Evolutionary conservation across 2,113 vertebrate genomes (phyloP), one percentile per base, ranked within the genome.

Genomic region (Osmerus mordax): DNA sequence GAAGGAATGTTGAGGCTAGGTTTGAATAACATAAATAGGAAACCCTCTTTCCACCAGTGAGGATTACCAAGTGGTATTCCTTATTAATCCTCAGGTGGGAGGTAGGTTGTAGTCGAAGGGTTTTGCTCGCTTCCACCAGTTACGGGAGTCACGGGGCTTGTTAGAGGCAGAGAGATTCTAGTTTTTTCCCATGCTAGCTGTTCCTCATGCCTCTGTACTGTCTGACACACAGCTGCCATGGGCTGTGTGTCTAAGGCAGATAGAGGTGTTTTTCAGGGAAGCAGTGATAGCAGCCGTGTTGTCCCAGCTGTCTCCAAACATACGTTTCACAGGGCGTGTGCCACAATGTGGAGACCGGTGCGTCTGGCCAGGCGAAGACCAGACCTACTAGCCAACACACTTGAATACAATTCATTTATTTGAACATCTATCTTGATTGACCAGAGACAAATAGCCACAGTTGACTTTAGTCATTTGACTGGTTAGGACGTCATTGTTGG

Each of bases 241-340:
- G n/a, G 9, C 29, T 63, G 55, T 14, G 56, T 62, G 61, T 2
- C 13, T 29, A 15, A 11, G 36, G 58, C 41, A 41, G 81, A 81
- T 75, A 78, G n/a, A 51, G 64, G 25, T 55, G 60, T 83, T 84
- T 81, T 76, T 62, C 61, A 80, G 69, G 69, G 72, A 28, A 75
- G 25, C 66, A 81, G n/a, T 18, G 84, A 77, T 77, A 82, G 51
- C 61, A 59, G 71, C 78, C 80, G 84, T 72, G 76, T 54, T 79
- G 62, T 55, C 13, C 58, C 88, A 84, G 75, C 80, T 90, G 88
- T 68, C 78, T 59, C 23, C 75, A 41, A 75, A 58, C 29, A 70
- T 28, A 19, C 52, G 18, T 67, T 70, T 77, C 80, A 76, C 83
- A 79, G 64, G 68, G 55, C n/a, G 55, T 56, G 41, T 47, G 41